Percentiles rank a stretch among this genome's conserved stretches.
Conservation (phyloP, 2,113 vertebrate genomes). For the Rostratula benghalensis region DNA sequence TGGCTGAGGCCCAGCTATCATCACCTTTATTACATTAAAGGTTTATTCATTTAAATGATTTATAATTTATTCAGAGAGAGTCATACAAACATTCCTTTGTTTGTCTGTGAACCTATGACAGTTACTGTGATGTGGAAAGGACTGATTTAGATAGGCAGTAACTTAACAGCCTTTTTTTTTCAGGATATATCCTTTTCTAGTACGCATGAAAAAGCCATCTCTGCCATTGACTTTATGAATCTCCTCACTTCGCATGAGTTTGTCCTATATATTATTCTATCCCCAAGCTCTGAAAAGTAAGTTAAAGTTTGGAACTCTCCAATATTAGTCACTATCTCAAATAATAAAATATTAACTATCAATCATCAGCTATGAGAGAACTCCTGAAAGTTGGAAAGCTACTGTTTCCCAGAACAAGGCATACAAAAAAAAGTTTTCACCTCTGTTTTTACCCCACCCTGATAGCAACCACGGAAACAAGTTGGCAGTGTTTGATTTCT, state of each 20-base stretch:
- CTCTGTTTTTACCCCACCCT: not conserved
- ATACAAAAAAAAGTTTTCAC: slow-evolving; percentile 21
- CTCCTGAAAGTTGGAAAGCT: not conserved
- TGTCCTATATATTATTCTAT: not conserved
- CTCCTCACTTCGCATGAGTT: not conserved
- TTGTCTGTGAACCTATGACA: not conserved
- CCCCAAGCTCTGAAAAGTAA: not conserved
- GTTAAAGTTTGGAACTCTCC: not conserved
- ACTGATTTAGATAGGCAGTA: not conserved
- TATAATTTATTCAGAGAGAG: not conserved
- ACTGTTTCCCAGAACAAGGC: not conserved
- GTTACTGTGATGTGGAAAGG: not conserved
- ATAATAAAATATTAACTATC: slow-evolving; percentile 1
- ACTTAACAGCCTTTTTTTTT: not conserved
- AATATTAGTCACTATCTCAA: not conserved
- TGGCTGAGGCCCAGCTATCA: not conserved
- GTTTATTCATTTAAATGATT: not conserved
- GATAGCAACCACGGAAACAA: slow-evolving; percentile 3
- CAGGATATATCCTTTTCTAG: not conserved
- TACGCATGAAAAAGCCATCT: not conserved
- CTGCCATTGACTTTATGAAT: not conserved
- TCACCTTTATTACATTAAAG: not conserved
- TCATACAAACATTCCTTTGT: not conserved
- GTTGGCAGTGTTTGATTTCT: not conserved
- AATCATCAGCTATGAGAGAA: slow-evolving; percentile 5